Base-by-base conservation (phyloP, 2,888 invertebrate genomes). In the Exephanes ischioxanthus region DNA sequence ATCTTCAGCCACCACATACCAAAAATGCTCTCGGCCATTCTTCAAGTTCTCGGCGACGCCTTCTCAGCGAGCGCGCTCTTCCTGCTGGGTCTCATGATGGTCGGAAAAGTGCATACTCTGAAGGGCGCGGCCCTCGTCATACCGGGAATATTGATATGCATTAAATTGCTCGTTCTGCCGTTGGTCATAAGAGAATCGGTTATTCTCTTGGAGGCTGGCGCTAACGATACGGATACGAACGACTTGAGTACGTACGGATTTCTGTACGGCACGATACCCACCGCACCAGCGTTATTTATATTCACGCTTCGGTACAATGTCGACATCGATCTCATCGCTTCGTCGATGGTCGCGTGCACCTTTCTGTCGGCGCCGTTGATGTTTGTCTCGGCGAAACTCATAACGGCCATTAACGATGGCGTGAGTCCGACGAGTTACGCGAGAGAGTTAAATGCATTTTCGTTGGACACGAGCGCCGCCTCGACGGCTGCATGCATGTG, bases 281-380 rank as follows among this genome's bases (percentile, higher is more conserved):
- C 98, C 0, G 99, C 99, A 0, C 99, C 99, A 0, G 98, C 98
- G n/a, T 98, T 98, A 0, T 99, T 99, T 93, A 98, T 99, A 3
- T 98, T 98, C 94, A 98, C 99, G 0, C 96, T 97, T 61, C 96
- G 98, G 87, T 99, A 98, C 93, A 96, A 97, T 88, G 94, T 98
- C 76, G 98, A 98, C 93, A 96, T 97, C 81, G 98, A 98, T 94
- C 94, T 98, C 97, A 97, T 99, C 94, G 98, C 99, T 0, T 98
- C 97, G 77, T 97, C 98, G 41, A 98, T 99, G 98, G 99, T 99
- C 4, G 97, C 98, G 1, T 98, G 98, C 90, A 99, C 99, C 0
- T 98, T 99, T 92, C 95, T 99, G 30, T 98, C 99, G 16, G 99
- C 98, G 0, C 99, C 99, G 0, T 95, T 99, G 89, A 99, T 99